Evolutionary conservation across 37 sponge, comb jelly and placozoan species (phyloP), one percentile per base, ranked within the genome.

Genomic region (Geodia barretti): DNA sequence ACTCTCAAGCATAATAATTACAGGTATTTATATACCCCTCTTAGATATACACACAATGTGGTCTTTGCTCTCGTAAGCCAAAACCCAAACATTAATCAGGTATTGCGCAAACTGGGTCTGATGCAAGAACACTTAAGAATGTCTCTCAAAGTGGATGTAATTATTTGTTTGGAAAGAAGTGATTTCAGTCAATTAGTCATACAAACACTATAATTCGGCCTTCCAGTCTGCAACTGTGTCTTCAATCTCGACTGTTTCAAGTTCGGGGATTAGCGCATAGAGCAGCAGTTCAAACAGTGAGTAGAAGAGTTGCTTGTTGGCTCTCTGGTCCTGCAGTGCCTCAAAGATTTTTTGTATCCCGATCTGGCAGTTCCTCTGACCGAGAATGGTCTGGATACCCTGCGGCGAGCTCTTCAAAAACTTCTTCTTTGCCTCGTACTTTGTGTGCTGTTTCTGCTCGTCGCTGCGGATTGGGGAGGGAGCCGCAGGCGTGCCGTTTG

Each of bases 271-370:
- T 26, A 90, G 32, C n/a, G 91, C 83, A 66, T 65, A 87, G 20
- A 90, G 41, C 32, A 89, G 79, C 26, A 84, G 38, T 64, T 94
- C 94, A 23, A 90, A 47, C 54, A 87, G 54, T 35, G 91, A 73
- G 62, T 91, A 95, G 36, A 91, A 81, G 20, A 95, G 79, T 42
- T 95, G 95, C 36, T 85, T 88, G 72, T 95, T 95, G 1, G 88
- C 87, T 30, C 64, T 38, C 1, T 62, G 72, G 42, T 88, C 85
- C 59, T 95, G 95, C 20, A 95, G 64, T 21, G 83, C 79, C 32
- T 70, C 62, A 43, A 91, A 95, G 9, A 91, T 79, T 82, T 95
- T 91, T 26, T 73, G 60, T 38, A 88, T 72, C 0, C 95, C 95
- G 37, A 85, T 79, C 31, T 91, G 82, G 43, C 86, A 83, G 79